Percentiles rank a stretch among this genome's conserved stretches.
phyloP scores from a whole-genome alignment of 2,888 invertebrate genomes.

The Thereva unica region DNA sequence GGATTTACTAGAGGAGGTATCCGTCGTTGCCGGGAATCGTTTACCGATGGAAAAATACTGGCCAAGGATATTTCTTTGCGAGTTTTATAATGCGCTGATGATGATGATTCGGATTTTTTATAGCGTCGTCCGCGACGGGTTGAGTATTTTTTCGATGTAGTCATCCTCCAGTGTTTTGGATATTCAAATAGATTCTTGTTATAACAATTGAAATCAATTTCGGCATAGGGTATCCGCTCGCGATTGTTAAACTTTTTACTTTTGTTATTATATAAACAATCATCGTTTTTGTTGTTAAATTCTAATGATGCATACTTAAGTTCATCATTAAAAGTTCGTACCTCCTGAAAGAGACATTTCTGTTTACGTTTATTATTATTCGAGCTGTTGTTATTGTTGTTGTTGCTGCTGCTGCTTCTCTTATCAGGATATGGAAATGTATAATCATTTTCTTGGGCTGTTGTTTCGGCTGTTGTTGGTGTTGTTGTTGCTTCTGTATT shows the following conservation, averaged over 20 bases:
- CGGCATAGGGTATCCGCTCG: constrained; percentile 37
- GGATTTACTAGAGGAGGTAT: constrained; percentile 33
- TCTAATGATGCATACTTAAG: constrained; percentile 41
- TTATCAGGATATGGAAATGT: constrained; percentile 47
- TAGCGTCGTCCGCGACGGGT: constrained; percentile 40
- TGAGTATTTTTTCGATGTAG: constrained; percentile 34
- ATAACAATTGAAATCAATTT: constrained; percentile 38
- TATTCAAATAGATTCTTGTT: constrained; percentile 43
- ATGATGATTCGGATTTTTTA: constrained; percentile 22
- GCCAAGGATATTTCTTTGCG: constrained; percentile 44
- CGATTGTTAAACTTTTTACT: not conserved
- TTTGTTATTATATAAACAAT: constrained; percentile 36
- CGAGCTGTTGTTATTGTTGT: constrained; percentile 8
- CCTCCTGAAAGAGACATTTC: constrained; percentile 46
- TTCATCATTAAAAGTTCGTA: constrained; percentile 45
- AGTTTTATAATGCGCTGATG: constrained; percentile 19
- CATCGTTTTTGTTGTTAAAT: constrained; percentile 37
- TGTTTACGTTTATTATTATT: constrained; percentile 43
- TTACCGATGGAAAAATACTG: constrained; percentile 45
- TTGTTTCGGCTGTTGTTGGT: not conserved
- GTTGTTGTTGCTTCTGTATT: not conserved
- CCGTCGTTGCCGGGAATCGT: constrained; percentile 38
- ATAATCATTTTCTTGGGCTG: constrained; percentile 41
- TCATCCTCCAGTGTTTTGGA: constrained; percentile 45
- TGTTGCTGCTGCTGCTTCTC: constrained; percentile 35